These are phyloP conservation scores for Latrodectus hesperus DNA, from an alignment of 2,888 invertebrate genomes.

Conservation along the genomic window DNA sequence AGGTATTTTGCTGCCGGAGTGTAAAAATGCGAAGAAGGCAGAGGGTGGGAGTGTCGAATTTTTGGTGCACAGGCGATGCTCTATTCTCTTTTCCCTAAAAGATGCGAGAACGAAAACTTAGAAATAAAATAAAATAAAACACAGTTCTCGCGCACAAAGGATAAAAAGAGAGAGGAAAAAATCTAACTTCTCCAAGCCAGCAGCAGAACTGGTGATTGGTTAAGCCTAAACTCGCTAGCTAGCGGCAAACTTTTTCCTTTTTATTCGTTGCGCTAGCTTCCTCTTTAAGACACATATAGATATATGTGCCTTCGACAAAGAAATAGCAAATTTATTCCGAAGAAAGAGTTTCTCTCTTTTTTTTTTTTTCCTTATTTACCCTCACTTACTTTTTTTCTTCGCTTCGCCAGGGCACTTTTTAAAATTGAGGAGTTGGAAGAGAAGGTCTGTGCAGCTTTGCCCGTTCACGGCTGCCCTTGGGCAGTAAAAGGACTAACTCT, in stretches of 20 bases:
- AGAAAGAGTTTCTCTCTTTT: constrained; percentile 51
- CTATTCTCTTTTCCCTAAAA: constrained; percentile 64
- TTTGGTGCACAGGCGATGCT: constrained; percentile 29
- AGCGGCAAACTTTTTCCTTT: constrained; percentile 66
- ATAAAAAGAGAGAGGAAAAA: constrained; percentile 23
- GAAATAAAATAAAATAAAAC: constrained; percentile 44
- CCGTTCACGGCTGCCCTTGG: constrained; percentile 37
- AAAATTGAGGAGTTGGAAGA: constrained; percentile 46
- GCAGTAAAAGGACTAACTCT: constrained; percentile 66
- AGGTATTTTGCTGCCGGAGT: constrained; percentile 54
- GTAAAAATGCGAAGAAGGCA: constrained; percentile 47
- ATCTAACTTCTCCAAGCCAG: constrained; percentile 24
- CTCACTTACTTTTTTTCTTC: constrained; percentile 29
- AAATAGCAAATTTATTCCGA: constrained; percentile 68
- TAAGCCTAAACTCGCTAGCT: constrained; percentile 60
- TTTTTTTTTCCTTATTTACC: constrained; percentile 60
- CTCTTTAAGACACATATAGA: constrained; percentile 43
- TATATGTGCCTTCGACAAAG: constrained; percentile 55
- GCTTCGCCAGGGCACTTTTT: constrained; percentile 31
- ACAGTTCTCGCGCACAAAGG: constrained; percentile 11
- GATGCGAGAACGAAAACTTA: constrained; percentile 27
- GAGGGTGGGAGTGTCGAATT: constrained; percentile 2
- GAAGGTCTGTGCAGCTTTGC: constrained; percentile 22
- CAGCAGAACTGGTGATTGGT: constrained; percentile 64
- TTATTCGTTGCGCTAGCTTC: constrained; percentile 29